phyloP scores from a whole-genome alignment of 2,113 vertebrate genomes.

The Antechinus flavipes region DNA sequence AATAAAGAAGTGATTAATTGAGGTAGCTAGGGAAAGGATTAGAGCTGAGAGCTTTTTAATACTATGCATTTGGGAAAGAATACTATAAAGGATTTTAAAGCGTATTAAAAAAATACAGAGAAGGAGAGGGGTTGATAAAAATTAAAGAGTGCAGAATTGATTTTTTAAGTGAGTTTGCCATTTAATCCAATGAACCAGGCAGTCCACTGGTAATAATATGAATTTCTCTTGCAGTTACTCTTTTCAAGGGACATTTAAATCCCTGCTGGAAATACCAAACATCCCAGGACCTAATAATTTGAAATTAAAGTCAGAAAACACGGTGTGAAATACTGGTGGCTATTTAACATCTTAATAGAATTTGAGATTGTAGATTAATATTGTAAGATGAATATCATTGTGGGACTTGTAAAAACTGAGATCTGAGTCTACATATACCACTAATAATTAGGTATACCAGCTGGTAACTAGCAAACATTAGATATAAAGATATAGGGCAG shows the following conservation, averaged over 20 bases:
- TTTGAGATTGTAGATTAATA: background rate
- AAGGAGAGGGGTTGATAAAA: slow-evolving; percentile 53
- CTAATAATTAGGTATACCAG: background rate
- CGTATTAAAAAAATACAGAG: slow-evolving; percentile 18
- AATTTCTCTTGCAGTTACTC: background rate
- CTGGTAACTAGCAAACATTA: background rate
- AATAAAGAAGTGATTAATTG: slow-evolving; percentile 74
- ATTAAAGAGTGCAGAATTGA: slow-evolving; percentile 1
- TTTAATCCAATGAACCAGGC: background rate
- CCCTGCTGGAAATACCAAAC: slow-evolving; percentile 1
- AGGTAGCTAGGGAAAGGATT: slow-evolving; percentile 68
- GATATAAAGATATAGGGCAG: background rate
- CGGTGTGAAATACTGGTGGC: background rate
- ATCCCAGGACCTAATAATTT: background rate
- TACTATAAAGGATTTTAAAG: slow-evolving; percentile 60
- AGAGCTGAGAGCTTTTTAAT: slow-evolving; percentile 72
- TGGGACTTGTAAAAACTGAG: background rate
- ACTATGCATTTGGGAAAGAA: slow-evolving; percentile 60
- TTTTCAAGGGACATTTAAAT: slow-evolving; percentile 3
- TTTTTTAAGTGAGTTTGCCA: background rate
- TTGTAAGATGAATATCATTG: background rate
- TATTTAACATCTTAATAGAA: background rate
- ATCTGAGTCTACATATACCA: background rate
- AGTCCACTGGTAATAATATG: background rate
- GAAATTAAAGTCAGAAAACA: slow-evolving; percentile 46